Percentiles rank a stretch among this genome's conserved stretches.
phyloP scores from a whole-genome alignment of 2,797 vertebrate species.

The Falco peregrinus region DNA sequence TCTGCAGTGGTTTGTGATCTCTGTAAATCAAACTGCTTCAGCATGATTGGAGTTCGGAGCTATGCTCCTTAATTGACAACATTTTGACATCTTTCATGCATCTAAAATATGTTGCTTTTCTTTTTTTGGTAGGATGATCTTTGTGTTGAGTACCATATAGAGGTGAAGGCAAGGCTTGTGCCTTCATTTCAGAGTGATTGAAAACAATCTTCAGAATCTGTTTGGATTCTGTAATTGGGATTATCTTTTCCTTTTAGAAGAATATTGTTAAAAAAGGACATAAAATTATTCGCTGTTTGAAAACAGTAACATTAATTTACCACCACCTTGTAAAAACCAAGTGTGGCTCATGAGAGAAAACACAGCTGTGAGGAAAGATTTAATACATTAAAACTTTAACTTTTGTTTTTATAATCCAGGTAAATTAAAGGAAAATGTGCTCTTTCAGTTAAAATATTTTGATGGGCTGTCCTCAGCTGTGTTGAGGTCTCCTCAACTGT shows the following conservation, averaged over 20 bases:
- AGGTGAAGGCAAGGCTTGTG: not conserved
- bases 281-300: conserved; percentile 25
- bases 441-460: not conserved
- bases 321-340: conserved; percentile 37
- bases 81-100: not conserved
- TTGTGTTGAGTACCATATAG: not conserved
- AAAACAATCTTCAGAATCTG: not conserved
- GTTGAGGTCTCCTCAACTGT: not conserved
- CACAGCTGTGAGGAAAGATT: not conserved
- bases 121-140: not conserved
- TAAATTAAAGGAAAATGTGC: not conserved
- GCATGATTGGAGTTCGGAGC: conserved; percentile 2
- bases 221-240: conserved; percentile 9
- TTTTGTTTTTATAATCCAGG: not conserved
- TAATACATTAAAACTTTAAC: not conserved
- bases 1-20: conserved; percentile 44
- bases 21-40: conserved; percentile 52
- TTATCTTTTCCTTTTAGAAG: conserved; percentile 1
- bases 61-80: not conserved
- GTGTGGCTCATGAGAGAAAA: conserved; percentile 1
- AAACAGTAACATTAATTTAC: conserved; percentile 21
- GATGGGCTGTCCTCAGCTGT: not conserved
- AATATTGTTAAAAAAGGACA: conserved; percentile 2
- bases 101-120: not conserved
- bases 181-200: not conserved